Conservation (phyloP, 37 sponge, comb jelly and placozoan species). For the Haliclona indistincta region DNA sequence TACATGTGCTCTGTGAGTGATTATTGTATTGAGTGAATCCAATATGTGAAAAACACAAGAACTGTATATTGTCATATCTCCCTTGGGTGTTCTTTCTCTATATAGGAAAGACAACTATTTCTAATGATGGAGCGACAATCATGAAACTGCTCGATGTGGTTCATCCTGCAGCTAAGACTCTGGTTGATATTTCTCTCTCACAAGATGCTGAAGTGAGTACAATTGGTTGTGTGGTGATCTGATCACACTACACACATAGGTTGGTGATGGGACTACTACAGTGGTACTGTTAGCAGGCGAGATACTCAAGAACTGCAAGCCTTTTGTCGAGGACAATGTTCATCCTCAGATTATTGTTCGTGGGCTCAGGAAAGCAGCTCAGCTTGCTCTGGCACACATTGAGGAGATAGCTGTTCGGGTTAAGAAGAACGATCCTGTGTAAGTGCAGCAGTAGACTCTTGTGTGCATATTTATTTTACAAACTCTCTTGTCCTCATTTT, state of each 20-base stretch:
- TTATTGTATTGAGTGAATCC: not conserved
- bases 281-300: conserved; percentile 96
- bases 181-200: conserved; percentile 96
- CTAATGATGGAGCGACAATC: conserved; percentile 99
- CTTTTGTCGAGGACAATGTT: conserved; percentile 96
- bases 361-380: conserved; percentile 85
- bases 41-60: not conserved
- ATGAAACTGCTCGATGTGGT: conserved; percentile 93
- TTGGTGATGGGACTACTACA: conserved; percentile 98
- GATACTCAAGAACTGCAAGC: conserved; percentile 93
- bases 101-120: conserved; percentile 96
- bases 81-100: not conserved
- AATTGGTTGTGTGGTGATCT: not conserved
- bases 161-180: conserved; percentile 97
- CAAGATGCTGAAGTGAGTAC: conserved; percentile 95
- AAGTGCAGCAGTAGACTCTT: conserved; percentile 11
- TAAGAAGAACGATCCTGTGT: conserved; percentile 87
- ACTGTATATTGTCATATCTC: not conserved
- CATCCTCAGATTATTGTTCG: conserved; percentile 95
- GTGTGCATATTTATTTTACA: not conserved
- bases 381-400: conserved; percentile 72
- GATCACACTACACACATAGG: conserved; percentile 41
- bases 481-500: too few relatives aligned
- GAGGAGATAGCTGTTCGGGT: conserved; percentile 86
- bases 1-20: not conserved